Evolutionary conservation across 2,888 invertebrate genomes (phyloP), one percentile per base, ranked within the genome.

Genomic region (Mamestra brassicae): DNA sequence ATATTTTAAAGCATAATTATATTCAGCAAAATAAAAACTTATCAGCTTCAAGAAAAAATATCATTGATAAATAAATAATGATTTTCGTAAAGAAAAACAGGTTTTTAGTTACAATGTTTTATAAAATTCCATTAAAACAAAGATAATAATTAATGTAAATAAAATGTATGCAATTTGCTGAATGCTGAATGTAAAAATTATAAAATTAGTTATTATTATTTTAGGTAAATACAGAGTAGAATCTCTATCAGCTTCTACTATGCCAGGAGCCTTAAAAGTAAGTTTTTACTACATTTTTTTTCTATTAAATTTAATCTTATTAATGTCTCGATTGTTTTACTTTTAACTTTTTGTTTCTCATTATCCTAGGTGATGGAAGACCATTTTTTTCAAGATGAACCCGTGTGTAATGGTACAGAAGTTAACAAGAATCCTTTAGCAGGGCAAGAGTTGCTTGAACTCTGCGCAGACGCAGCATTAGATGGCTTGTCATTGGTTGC

Each of bases 401-500:
- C 95, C 5, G 97, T 97, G 0, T 95, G 97, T 76, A 96, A 92
- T 58, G 97, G 97, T 0, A 94, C 97, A 4, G 97, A 97, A 86
- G 92, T 98, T 0, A 90, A 94, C 66, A 96, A 96, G 34, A 95
- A 97, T 84, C 97, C 96, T 0, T 89, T 88, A n/a, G 97, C 97
- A 8, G 93, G 95, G 0, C 92, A 97, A 55, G 98, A 98, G 86
- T 91, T 98, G 61, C 93, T 97, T 42, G 97, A 97, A 83, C 90
- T 98, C 4, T 97, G 97, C 74, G 92, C 97, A 58, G 94, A 97
- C 73, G 97, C 97, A 10, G 97, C 97, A 0, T 90, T 96, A 64
- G 98, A 98, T 88, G 97, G 97, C 0, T 96, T 97, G 0, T 97
- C 98, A 0, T 85, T 98, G 60, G 96, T 97, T 0, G 97, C 97